Evolutionary conservation across 2,113 vertebrate species (phyloP).

Genomic region (Aegotheles bennettii): DNA sequence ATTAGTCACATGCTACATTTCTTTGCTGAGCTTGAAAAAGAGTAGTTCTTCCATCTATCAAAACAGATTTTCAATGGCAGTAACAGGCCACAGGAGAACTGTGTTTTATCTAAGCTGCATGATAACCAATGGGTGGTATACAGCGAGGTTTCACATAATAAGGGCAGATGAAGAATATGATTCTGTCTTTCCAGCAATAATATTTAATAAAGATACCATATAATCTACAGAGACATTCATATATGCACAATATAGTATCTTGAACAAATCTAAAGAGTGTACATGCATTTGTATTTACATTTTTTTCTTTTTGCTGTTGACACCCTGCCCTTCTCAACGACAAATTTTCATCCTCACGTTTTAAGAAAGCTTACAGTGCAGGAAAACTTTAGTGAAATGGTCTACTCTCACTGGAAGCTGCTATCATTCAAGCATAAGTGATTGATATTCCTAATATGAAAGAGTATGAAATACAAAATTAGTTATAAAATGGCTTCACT

Average conservation of each 20-base stretch:
- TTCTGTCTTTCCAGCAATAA: background rate
- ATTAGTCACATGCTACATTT: background rate
- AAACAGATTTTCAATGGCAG: background rate
- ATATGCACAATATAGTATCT: background rate
- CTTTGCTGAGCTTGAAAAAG: background rate
- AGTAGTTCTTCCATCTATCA: background rate
- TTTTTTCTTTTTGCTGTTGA: background rate
- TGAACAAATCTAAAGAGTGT: background rate
- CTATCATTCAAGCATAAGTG: slow-evolving; percentile 24
- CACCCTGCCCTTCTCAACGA: background rate
- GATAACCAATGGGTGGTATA: background rate
- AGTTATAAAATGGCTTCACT: background rate
- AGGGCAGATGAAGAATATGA: background rate
- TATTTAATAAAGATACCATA: background rate
- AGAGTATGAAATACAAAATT: slow-evolving; percentile 11
- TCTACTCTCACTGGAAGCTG: background rate
- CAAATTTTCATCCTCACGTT: background rate
- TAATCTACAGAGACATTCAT: background rate
- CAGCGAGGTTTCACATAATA: background rate
- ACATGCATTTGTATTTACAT: background rate
- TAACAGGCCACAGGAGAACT: background rate
- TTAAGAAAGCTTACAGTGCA: background rate
- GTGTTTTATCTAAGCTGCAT: background rate
- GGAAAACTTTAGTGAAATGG: slow-evolving; percentile 1
- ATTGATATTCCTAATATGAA: slow-evolving; percentile 26